Base-by-base conservation (phyloP, 30 jellyfish, hydroid and myxozoan genomes). In the Cassiopea andromeda region DNA sequence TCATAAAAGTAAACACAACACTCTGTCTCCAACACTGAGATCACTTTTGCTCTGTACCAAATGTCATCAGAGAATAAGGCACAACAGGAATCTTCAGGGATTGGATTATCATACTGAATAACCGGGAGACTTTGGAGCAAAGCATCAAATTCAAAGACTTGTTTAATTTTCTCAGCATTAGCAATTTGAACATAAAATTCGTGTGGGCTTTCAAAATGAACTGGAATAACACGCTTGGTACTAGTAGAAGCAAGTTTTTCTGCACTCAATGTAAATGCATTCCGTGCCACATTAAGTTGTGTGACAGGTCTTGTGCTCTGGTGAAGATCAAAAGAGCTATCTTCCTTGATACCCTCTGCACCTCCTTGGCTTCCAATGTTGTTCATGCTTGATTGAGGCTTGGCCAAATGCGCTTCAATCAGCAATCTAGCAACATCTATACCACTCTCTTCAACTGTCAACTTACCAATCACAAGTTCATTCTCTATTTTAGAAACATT, bases 21-120 rank as follows among this genome's bases (percentile, higher is more conserved):
- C n/a, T 44, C 48, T 19, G 73, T 47, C 15, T 60, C 78, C 16
- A 46, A 47, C 5, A 88, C 89, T 16, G 77, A 69, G 14, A 76
- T 70, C 50, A 93, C 92, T 44, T 75, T 70, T 10, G 96, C 98
- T 73, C 98, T 88, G 87, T 80, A 93, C 87, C 84, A 93, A 19
- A 54, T 82, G 8, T 70, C 95, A 73, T 74, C 94, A 18, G 87
- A 46, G 54, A 77, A 87, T 46, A 75, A 69, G 48, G 94, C 94
- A 57, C 85, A 77, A 58, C 89, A 87, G 0, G 78, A 76, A 46
- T 78, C 94, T 61, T 46, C 85, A 0, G 50, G 44, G 2, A 67
- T 0, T 8, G 85, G 91, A 13, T 50, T 54, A 1, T 13, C 10
- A 64, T 83, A 83, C 17, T 84, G 84, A 69, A 83, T 50, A 9